These are phyloP conservation scores for Eupsilia transversa DNA, from an alignment of 2,888 invertebrate species.

Conservation along the genomic window DNA sequence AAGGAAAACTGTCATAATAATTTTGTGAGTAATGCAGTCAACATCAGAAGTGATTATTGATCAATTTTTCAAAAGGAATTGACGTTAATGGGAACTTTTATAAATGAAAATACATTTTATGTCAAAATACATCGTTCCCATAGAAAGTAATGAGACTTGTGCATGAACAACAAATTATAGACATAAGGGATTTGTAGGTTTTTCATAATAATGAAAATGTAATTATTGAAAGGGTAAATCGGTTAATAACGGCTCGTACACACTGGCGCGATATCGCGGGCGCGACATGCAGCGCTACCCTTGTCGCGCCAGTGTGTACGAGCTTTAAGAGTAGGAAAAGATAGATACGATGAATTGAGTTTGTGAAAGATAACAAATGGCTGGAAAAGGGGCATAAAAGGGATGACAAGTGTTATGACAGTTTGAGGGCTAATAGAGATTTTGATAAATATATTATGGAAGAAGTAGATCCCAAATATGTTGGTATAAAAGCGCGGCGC, in stretches of 20 bases:
- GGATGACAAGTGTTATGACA: neutral
- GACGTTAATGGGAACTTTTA: neutral
- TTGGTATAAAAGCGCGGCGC: too few relatives aligned
- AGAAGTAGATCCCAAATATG: neutral
- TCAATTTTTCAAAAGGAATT: neutral
- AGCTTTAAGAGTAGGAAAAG: neutral
- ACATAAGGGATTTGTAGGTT: neutral
- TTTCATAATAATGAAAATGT: neutral
- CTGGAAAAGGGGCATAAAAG: neutral
- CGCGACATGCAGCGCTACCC: too few relatives aligned
- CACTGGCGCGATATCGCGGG: too few relatives aligned
- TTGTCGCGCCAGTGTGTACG: too few relatives aligned
- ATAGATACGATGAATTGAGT: neutral
- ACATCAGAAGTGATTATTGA: neutral
- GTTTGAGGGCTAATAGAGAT: slow-evolving; percentile 2
- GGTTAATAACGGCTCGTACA: too few relatives aligned
- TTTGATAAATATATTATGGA: neutral
- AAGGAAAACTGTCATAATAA: neutral
- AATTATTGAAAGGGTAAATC: neutral
- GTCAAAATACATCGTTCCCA: neutral
- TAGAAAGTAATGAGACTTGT: neutral
- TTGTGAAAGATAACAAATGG: neutral
- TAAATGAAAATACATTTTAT: neutral
- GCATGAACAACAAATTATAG: too few relatives aligned
- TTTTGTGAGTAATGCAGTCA: neutral